Evolutionary conservation across 2,113 vertebrate species (phyloP).

Genomic region (Corythornis cristatus): DNA sequence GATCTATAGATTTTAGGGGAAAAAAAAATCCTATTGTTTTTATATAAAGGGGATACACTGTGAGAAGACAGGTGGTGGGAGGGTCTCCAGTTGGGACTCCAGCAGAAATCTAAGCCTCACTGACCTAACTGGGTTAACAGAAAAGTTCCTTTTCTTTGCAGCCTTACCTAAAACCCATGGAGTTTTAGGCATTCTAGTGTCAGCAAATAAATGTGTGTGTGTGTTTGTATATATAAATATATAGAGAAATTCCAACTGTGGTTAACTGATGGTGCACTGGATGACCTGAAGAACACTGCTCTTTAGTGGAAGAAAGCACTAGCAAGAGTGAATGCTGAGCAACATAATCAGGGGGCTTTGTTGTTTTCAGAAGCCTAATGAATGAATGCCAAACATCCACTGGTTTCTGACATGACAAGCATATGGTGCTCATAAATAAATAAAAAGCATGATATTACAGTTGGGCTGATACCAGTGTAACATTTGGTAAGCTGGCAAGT

Average conservation of each 20-base stretch:
- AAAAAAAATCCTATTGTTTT: neutral
- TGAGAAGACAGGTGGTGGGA: neutral
- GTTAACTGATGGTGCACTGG: neutral
- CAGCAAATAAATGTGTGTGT: neutral
- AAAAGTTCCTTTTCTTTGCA: neutral
- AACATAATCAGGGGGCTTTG: conserved; percentile 68
- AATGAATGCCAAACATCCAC: conserved; percentile 68
- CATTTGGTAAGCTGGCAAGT: conserved; percentile 77
- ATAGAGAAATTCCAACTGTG: neutral
- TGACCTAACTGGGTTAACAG: neutral
- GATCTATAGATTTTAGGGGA: neutral
- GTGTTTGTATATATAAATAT: neutral
- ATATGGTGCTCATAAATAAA: conserved; percentile 85
- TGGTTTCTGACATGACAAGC: conserved; percentile 75
- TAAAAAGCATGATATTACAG: conserved; percentile 74
- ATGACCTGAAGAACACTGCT: conserved; percentile 24
- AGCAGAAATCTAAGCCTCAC: conserved; percentile 21
- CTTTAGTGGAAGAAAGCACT: conserved; percentile 30
- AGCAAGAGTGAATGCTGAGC: conserved; percentile 41
- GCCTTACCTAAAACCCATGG: neutral
- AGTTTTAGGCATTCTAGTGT: neutral
- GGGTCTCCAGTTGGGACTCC: neutral
- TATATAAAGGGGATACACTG: neutral
- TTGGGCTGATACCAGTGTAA: conserved; percentile 61
- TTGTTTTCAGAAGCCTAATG: conserved; percentile 61